Evolutionary conservation across 1,140 invertebrate species (phyloP).

Genomic region (Procambarus virginalis): DNA sequence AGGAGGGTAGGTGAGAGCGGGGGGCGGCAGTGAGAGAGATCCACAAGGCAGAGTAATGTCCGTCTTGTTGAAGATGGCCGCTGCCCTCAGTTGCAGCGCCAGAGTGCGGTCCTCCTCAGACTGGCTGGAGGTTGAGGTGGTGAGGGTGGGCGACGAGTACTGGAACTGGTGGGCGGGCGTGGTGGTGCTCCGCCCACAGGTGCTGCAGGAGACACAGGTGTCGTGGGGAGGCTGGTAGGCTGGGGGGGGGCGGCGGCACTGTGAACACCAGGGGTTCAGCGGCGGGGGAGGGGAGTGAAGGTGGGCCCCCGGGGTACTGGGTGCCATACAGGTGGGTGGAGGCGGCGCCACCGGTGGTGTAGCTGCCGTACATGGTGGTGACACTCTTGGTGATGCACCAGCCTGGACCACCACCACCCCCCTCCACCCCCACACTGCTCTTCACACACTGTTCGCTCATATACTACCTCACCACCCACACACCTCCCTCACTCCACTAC

Average conservation of each 20-base stretch:
- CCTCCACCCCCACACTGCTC: slow-evolving; percentile 6
- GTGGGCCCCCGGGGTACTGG: background rate
- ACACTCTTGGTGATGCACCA: slow-evolving; percentile 45
- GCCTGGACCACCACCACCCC: background rate
- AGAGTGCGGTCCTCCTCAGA: slow-evolving; percentile 58
- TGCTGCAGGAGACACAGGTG: slow-evolving; percentile 18
- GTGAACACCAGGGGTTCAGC: slow-evolving; percentile 32
- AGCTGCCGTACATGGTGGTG: slow-evolving; percentile 43
- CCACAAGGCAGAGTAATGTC: slow-evolving; percentile 18
- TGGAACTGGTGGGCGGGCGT: slow-evolving; percentile 10
- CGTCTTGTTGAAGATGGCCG: slow-evolving; percentile 56
- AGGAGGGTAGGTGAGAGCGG: slow-evolving; percentile 1
- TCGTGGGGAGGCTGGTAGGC: background rate
- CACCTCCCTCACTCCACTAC: background rate
- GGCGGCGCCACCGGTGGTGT: slow-evolving; percentile 3
- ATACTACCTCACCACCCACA: background rate
- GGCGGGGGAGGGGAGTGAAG: background rate
- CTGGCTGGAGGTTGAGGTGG: slow-evolving; percentile 18
- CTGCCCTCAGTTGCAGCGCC: slow-evolving; percentile 46
- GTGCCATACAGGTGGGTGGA: slow-evolving; percentile 25
- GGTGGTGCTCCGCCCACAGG: slow-evolving; percentile 1
- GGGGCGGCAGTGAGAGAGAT: background rate
- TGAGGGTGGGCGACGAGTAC: background rate
- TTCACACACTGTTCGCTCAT: slow-evolving; percentile 10
- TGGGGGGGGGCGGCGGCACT: slow-evolving; percentile 29